A percentile compares a stretch with the other conserved stretches of the same genome.
phyloP scores from a whole-genome alignment of 2,797 vertebrate genomes.

The Sternarchorhynchus goeldii region DNA sequence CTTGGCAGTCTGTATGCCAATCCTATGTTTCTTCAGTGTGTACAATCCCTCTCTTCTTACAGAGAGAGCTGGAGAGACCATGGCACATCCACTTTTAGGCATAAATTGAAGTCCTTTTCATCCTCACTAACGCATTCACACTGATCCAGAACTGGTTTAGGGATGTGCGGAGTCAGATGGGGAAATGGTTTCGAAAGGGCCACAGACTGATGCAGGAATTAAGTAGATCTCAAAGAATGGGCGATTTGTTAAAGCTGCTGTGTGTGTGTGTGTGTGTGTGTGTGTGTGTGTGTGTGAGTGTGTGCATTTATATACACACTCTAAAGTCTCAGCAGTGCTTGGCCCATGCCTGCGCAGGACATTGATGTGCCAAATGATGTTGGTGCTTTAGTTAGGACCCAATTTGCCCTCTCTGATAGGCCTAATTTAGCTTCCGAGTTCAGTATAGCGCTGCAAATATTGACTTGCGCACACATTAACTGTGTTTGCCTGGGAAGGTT shows the following conservation, averaged over 20 bases:
- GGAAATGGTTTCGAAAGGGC: conserved; percentile 58
- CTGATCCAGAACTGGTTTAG: conserved; percentile 60
- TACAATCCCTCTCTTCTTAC: conserved; percentile 44
- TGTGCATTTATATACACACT: conserved; percentile 68
- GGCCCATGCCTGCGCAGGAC: conserved; percentile 69
- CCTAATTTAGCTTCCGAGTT: conserved; percentile 75
- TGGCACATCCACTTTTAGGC: conserved; percentile 55
- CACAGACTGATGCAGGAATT: conserved; percentile 63
- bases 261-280: conserved; percentile 67
- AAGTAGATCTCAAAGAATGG: conserved; percentile 67
- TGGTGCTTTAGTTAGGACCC: conserved; percentile 73
- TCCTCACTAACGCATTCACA: conserved; percentile 62
- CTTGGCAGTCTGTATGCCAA: conserved; percentile 50
- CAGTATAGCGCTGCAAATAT: conserved; percentile 79
- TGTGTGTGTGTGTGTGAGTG: background rate
- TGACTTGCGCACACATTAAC: conserved; percentile 71
- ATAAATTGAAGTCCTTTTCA: conserved; percentile 60
- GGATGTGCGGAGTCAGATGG: conserved; percentile 49
- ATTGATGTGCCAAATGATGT: conserved; percentile 68
- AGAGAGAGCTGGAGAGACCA: conserved; percentile 37
- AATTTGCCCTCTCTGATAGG: conserved; percentile 76
- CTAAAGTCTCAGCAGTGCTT: conserved; percentile 68
- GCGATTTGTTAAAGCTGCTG: conserved; percentile 75
- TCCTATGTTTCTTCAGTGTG: conserved; percentile 52
- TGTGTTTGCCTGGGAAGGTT: conserved; percentile 74